Percentiles rank a stretch among this genome's conserved stretches.
Conservation (phyloP, 2,113 vertebrate species). For the Aphyosemion australe region DNA sequence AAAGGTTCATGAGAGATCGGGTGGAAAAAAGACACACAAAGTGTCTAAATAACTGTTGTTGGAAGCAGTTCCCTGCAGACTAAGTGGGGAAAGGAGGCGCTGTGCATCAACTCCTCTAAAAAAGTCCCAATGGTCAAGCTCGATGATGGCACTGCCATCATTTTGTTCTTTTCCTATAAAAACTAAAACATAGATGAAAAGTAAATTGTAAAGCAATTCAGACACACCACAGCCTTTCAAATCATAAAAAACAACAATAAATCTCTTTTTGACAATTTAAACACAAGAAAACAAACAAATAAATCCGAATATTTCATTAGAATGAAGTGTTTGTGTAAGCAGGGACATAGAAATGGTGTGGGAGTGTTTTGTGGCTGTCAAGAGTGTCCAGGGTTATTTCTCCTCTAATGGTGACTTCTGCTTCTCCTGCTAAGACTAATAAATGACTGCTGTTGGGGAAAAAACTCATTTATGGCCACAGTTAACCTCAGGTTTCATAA, state of each 20-base stretch:
- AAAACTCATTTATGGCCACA: background rate
- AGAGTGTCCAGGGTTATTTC: background rate
- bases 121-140: background rate
- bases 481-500: background rate
- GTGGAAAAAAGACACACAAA: background rate
- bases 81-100: too few relatives aligned
- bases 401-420: background rate
- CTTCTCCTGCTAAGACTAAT: too few relatives aligned
- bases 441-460: background rate
- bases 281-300: too few relatives aligned
- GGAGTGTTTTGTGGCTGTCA: background rate
- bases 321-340: too few relatives aligned
- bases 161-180: too few relatives aligned
- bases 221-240: background rate
- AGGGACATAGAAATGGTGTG: background rate
- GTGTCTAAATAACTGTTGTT: background rate
- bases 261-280: too few relatives aligned
- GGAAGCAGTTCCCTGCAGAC: background rate
- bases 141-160: too few relatives aligned
- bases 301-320: too few relatives aligned
- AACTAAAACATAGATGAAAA: too few relatives aligned
- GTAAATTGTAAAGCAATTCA: background rate
- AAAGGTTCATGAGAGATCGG: background rate
- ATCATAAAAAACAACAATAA: too few relatives aligned
- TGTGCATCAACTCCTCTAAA: background rate